Evolutionary conservation across 1,140 invertebrate genomes (phyloP), one percentile per base, ranked within the genome.

Genomic region (Drosophila saltans): DNA sequence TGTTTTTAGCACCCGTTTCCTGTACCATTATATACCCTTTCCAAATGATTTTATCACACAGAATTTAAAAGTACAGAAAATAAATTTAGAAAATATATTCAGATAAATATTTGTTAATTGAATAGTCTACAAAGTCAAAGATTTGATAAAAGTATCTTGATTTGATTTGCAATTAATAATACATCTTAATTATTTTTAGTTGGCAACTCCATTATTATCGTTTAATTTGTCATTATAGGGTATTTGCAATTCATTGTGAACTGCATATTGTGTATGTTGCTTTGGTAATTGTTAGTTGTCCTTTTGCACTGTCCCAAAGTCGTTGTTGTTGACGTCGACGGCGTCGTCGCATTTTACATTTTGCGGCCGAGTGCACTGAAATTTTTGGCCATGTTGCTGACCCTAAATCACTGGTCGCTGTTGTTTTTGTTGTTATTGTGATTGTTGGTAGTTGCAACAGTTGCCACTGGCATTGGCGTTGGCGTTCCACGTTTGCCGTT

Each of bases 341-440:
- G 62, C 41, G 60, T n/a, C 43, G 60, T 9, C 33, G 75, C 67
- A 60, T 69, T 79, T 75, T 74, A 66, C 64, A 70, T 73, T 80
- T 80, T 80, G 80, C 66, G 76, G 81, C 56, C 55, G 63, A 68
- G 67, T 69, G 69, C 81, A 71, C 80, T 73, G 73, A 65, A 82
- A 73, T 73, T 75, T 59, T 80, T 71, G 69, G 69, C 66, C 77
- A 57, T 83, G 81, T 61, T 70, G 66, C 60, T 74, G 81, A 84
- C 81, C 81, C 81, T 84, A 85, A 84, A 84, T 84, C 81, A 84
- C 69, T 84, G 66, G 72, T 55, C 69, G 69, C 69, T 57, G 64
- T 57, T 84, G 81, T n/a, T 45, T 6, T 21, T 82, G 41, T 61
- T 57, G 66, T 64, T 40, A 56, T 41, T 52, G 48, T 58, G 75